Base-by-base conservation (phyloP, 2,888 invertebrate genomes). In the Brachypalpus laphriformis region DNA sequence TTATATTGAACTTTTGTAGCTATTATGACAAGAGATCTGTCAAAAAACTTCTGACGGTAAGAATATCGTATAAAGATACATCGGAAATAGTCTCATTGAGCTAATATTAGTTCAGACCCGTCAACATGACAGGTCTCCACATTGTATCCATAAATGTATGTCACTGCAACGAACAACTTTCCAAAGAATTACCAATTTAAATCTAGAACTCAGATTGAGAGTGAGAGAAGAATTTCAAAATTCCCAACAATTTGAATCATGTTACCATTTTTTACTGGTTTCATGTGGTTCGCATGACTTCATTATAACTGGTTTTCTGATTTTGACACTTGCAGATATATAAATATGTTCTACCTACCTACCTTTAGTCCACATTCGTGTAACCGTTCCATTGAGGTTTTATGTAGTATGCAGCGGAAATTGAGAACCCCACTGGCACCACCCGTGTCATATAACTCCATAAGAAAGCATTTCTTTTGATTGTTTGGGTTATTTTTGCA, bases 321-420 rank as follows among this genome's bases (percentile, higher is more conserved):
- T 78, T 77, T 77, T 78, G 82, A 78, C 82, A 82, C 71, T 77
- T 71, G 57, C 65, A 71, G 51, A 51, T 66, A 78, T 65, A 16
- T 54, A 31, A 8, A 31, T 9, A 40, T 28, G 18, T 20, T n/a
- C 0, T 31, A 72, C 22, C 42, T 71, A 49, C 47, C 49, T 40
- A 42, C 37, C 16, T 63, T 8, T 3, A 9, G 31, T 14, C 42
- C 11, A 4, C 31, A 49, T 54, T 51, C 42, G 61, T 63, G 51
- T 49, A 51, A 40, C 42, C 20, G 42, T 42, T 40, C 31, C 51
- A 16, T 61, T 40, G 72, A 51, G 51, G 40, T n/a, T 45, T 31
- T 45, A 7, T 22, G 45, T 34, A n/a, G 70, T 34, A 16, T 51
- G 22, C 28, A 31, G 18, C 9, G 28, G 40, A 51, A 72, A 40